Evolutionary conservation across 2,888 invertebrate genomes (phyloP).

Genomic region (Chymomyza procnemis): DNA sequence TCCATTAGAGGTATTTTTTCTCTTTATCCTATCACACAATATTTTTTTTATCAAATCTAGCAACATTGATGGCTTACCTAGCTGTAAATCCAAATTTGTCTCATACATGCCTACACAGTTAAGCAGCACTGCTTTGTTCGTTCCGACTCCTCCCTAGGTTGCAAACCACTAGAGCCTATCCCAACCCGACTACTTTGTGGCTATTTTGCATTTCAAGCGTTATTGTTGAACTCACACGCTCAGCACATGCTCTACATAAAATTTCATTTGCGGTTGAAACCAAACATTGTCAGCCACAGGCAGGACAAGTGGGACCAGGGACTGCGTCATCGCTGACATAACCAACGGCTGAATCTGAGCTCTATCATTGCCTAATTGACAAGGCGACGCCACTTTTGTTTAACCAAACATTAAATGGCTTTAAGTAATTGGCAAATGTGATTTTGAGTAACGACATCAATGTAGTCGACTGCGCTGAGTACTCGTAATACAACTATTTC

Average conservation of each 20-base stretch:
- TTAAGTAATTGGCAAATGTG: background rate
- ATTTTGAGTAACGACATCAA: background rate
- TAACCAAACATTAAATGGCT: background rate
- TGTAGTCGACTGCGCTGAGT: background rate
- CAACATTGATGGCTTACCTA: too few relatives aligned
- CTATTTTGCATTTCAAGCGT: background rate
- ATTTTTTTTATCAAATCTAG: too few relatives aligned
- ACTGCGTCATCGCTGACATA: background rate
- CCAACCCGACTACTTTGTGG: background rate
- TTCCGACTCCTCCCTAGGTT: background rate
- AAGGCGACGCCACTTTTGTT: background rate
- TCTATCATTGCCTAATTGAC: background rate
- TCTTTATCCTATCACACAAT: too few relatives aligned
- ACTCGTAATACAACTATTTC: background rate
- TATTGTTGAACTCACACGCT: constrained; percentile 3
- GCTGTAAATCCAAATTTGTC: too few relatives aligned
- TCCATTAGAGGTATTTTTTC: too few relatives aligned
- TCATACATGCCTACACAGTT: too few relatives aligned
- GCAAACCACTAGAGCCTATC: background rate
- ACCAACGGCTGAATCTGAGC: background rate
- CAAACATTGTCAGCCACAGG: constrained; percentile 9
- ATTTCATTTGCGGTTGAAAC: constrained; percentile 26
- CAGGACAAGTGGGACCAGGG: background rate
- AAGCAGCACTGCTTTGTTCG: too few relatives aligned
- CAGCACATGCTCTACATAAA: constrained; percentile 27